phyloP scores from a whole-genome alignment of 30 jellyfish, hydroid and myxozoan genomes.

The Aurelia sp. region DNA sequence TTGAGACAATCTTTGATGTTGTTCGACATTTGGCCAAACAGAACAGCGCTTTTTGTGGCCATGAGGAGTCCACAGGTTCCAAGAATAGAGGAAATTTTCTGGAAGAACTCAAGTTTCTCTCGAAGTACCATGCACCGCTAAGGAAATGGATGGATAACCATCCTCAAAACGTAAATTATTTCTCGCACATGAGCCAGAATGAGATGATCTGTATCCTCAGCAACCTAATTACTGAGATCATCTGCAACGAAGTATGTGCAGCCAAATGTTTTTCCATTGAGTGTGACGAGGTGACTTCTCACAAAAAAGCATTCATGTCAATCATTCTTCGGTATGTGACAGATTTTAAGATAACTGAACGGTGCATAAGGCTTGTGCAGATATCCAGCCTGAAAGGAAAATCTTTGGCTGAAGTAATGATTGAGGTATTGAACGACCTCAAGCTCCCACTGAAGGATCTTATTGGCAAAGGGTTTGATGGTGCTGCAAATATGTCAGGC shows the following conservation, averaged over 20 bases:
- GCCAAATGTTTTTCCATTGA: no score
- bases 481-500: slow-evolving; percentile 40
- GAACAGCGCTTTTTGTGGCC: no score
- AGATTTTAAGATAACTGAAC: slow-evolving; percentile 11
- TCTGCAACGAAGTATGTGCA: no score
- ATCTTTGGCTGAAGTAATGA: slow-evolving; percentile 20
- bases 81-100: slow-evolving; percentile 18
- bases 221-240: no score
- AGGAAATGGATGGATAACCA: no score
- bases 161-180: no score
- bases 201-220: no score
- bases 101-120: slow-evolving; percentile 32
- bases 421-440: slow-evolving; percentile 30
- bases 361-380: slow-evolving; percentile 38
- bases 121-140: no score
- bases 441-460: slow-evolving; percentile 19
- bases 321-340: slow-evolving; percentile 27
- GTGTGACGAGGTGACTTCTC: no score
- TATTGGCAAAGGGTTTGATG: slow-evolving; percentile 56
- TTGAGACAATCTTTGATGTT: slow-evolving; percentile 32
- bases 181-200: no score
- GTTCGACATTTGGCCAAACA: slow-evolving; percentile 8
- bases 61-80: slow-evolving; percentile 21
- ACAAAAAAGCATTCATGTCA: no score
- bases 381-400: slow-evolving; percentile 46